Percentiles rank a stretch among this genome's conserved stretches.
Evolutionary conservation across 2,797 vertebrate species (phyloP).

Genomic region (Myripristis jacobus): DNA sequence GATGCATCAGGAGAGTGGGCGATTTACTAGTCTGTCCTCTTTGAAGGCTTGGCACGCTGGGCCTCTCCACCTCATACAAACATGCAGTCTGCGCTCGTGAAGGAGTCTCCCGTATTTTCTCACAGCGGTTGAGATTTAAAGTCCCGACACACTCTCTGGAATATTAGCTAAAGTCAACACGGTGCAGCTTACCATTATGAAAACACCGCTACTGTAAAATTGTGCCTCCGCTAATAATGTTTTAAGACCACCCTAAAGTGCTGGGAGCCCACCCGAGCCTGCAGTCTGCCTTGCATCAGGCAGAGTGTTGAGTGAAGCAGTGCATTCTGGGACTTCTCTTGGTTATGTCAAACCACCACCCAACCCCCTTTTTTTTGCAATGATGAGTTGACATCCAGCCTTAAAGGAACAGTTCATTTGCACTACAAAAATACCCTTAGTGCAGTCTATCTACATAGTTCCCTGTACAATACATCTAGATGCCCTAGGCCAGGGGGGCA

Average conservation of each 20-base stretch:
- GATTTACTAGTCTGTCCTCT: conserved; percentile 47
- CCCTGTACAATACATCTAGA: too few species aligned
- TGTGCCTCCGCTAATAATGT: conserved; percentile 20
- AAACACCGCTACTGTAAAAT: conserved; percentile 5
- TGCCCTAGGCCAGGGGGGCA: too few species aligned
- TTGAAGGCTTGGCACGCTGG: conserved; percentile 40
- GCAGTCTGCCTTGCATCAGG: conserved; percentile 49
- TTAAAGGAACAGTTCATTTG: not conserved
- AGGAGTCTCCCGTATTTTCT: conserved; percentile 31
- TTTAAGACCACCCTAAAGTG: conserved; percentile 49
- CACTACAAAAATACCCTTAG: too few species aligned
- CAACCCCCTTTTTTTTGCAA: not conserved
- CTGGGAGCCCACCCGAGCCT: conserved; percentile 24
- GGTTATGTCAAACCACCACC: not conserved
- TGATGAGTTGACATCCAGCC: conserved; percentile 4
- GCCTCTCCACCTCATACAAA: conserved; percentile 27
- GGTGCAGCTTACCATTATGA: conserved; percentile 16
- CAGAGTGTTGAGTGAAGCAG: conserved; percentile 33
- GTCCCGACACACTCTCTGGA: conserved; percentile 7
- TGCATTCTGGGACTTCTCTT: conserved; percentile 46
- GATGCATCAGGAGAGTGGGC: conserved; percentile 46
- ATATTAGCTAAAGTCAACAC: conserved; percentile 38
- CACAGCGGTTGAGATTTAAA: conserved; percentile 39
- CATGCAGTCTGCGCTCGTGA: conserved; percentile 14
- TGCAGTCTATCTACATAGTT: too few species aligned